Conservation (phyloP, 2,797 vertebrate species). For the Tangara arthus region DNA sequence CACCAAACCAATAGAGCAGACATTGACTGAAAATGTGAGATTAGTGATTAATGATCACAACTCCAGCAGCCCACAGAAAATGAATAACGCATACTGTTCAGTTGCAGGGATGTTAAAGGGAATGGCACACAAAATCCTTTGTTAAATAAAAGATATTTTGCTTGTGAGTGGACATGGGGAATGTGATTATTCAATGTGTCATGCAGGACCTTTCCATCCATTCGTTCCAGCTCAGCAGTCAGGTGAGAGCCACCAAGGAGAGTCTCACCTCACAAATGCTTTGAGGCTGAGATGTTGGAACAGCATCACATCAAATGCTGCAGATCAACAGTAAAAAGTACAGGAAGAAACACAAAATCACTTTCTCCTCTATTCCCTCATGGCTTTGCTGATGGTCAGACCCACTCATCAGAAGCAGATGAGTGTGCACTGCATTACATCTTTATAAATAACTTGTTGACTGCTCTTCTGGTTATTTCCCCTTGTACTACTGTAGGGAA, state of each 20-base stretch:
- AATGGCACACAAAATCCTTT: neutral
- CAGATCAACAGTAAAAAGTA: neutral
- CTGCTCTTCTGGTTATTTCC: neutral
- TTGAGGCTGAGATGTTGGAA: neutral
- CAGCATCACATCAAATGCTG: neutral
- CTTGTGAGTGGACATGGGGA: neutral
- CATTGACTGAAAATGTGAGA: neutral
- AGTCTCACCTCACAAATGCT: neutral
- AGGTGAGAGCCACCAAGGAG: neutral
- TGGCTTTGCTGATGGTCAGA: neutral
- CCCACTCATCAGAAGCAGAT: neutral
- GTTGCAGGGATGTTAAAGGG: neutral
- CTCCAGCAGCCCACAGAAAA: neutral
- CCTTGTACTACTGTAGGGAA: neutral
- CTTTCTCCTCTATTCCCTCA: neutral
- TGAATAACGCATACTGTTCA: neutral
- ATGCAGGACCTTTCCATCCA: neutral
- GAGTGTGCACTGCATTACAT: neutral
- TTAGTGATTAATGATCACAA: neutral
- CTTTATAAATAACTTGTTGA: neutral
- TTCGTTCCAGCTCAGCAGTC: neutral
- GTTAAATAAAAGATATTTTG: neutral
- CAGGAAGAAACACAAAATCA: neutral
- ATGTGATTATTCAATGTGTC: neutral
- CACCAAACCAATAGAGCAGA: neutral